Evolutionary conservation across 2,113 vertebrate genomes (phyloP), one percentile per base, ranked within the genome.

Genomic region (Spea multiplicata): DNA sequence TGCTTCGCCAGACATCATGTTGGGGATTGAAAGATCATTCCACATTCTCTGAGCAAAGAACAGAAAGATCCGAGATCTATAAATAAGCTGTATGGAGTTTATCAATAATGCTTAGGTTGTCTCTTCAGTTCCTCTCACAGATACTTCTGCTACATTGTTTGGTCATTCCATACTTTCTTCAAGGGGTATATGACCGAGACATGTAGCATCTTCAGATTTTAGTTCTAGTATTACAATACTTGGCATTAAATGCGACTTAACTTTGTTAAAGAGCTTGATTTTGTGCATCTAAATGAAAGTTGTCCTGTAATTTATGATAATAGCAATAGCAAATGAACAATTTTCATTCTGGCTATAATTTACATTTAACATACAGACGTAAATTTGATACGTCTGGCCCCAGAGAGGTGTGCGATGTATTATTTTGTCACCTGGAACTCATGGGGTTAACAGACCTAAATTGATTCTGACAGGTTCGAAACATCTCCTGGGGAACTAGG

Each of bases 401-500:
- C 4, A 1, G 55, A 13, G 55, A 59, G 12, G 12, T 59, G 55
- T 13, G 12, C 10, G 14, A 59, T 59, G 10, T 5, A 59, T 9
- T 59, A 13, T 12, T 5, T 9, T 13, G 5, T 59, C 10, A 59
- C 55, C 14, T 13, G 12, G 55, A 13, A 5, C 55, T 59, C 55
- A 59, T 13, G 12, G 55, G 55, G 55, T 59, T 59, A 59, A 59
- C 14, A 59, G 55, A 59, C 6, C 10, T 9, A 13, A 59, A 59
- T 59, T 59, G 3, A 69, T 69, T 76, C 53, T 76, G 75, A 76
- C 75, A 76, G 66, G 44, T 76, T 16, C 44, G 46, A 76, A 68
- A 69, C 44, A 76, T 44, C 66, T 52, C 75, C 52, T 55, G 6
- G 66, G 90, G 90, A 94, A 92, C 88, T 90, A 91, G 93, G 91